These are phyloP conservation scores for Cynocephalus volans DNA, from an alignment of 2,113 vertebrate species.

Conservation along the genomic window DNA sequence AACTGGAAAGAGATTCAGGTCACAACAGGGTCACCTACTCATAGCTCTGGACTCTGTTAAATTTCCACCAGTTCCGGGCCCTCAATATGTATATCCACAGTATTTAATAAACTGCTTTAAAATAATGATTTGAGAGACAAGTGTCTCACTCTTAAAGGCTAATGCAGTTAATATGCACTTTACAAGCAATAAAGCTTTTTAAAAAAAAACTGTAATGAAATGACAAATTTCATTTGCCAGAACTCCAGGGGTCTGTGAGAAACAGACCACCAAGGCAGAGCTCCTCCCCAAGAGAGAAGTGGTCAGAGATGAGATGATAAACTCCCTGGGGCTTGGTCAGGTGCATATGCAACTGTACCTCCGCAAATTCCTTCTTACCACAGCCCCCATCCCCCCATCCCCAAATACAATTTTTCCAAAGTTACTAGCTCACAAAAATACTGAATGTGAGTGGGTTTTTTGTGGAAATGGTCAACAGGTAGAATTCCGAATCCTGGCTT, in stretches of 20 bases:
- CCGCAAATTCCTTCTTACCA: background rate
- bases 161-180: background rate
- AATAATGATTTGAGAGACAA: background rate
- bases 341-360: background rate
- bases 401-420: background rate
- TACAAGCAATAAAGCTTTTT: background rate
- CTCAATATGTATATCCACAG: background rate
- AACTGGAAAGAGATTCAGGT: background rate
- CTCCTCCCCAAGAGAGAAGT: background rate
- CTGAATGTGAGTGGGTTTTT: background rate
- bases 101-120: constrained; percentile 18
- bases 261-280: background rate
- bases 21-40: background rate
- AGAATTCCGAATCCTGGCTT: background rate
- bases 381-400: background rate
- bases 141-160: background rate
- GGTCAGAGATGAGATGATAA: background rate
- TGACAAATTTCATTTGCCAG: constrained; percentile 39
- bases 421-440: background rate
- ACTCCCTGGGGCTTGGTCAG: background rate
- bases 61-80: background rate
- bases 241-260: background rate
- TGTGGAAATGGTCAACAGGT: background rate
- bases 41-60: background rate
- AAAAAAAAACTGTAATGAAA: background rate